These are phyloP conservation scores for Agrotis exclamationis DNA, from an alignment of 2,888 invertebrate species.

Conservation along the genomic window DNA sequence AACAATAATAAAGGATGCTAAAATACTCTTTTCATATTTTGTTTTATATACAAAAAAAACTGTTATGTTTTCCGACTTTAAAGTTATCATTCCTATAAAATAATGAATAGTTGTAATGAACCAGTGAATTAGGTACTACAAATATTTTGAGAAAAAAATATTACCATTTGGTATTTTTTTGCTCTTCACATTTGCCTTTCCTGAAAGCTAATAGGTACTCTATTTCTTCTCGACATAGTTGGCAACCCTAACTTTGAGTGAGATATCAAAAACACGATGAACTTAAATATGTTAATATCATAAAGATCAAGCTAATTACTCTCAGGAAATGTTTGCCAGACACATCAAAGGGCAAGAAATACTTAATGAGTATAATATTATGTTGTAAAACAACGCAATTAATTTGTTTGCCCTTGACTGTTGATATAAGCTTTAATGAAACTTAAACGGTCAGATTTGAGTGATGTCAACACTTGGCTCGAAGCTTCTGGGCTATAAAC, in stretches of 20 bases:
- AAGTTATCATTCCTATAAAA: no score
- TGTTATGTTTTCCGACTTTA: no score
- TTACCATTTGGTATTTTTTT: no score
- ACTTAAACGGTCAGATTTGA: constrained; percentile 49
- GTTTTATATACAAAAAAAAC: no score
- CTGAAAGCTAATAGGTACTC: no score
- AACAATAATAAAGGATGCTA: no score
- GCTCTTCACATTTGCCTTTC: no score
- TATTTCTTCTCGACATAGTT: no score
- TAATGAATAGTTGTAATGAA: no score
- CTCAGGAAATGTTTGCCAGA: not conserved
- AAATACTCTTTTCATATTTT: no score
- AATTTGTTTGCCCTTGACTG: constrained; percentile 45
- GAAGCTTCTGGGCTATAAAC: not conserved
- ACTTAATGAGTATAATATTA: constrained; percentile 11
- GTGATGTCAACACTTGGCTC: constrained; percentile 29
- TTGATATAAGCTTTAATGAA: constrained; percentile 34
- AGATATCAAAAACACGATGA: not conserved
- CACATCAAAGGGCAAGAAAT: constrained; percentile 10
- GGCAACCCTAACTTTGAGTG: not conserved
- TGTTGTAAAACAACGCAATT: constrained; percentile 14
- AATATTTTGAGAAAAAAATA: no score
- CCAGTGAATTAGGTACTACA: no score
- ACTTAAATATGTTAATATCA: not conserved
- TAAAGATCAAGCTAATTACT: not conserved